These are phyloP conservation scores for Mohoua ochrocephala DNA, from an alignment of 2,113 vertebrate genomes.

Conservation along the genomic window DNA sequence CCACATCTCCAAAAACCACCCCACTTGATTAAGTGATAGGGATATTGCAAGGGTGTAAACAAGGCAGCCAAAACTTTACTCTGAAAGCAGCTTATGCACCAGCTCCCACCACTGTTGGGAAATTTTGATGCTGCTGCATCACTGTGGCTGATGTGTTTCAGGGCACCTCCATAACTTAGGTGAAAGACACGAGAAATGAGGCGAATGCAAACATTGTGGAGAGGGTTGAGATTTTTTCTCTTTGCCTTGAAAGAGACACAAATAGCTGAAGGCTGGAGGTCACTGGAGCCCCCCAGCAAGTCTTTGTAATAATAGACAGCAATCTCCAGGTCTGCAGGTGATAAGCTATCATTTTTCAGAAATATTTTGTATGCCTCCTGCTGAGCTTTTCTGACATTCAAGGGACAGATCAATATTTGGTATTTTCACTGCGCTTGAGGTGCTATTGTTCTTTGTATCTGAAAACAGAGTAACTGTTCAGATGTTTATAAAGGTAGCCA, in stretches of 20 bases:
- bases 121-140: background rate
- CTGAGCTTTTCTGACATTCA: constrained; percentile 45
- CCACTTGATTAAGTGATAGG: background rate
- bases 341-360: constrained; percentile 51
- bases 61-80: background rate
- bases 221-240: constrained; percentile 3
- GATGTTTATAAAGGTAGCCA: constrained; percentile 35
- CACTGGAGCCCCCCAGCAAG: constrained; percentile 40
- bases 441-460: constrained; percentile 59
- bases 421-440: background rate
- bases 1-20: background rate
- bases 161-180: background rate
- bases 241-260: constrained; percentile 47
- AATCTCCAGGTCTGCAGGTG: constrained; percentile 41
- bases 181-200: background rate
- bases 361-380: constrained; percentile 41
- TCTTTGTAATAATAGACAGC: constrained; percentile 14
- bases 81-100: background rate
- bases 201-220: constrained; percentile 2
- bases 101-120: background rate
- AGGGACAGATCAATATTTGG: constrained; percentile 53
- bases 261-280: constrained; percentile 51
- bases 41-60: background rate
- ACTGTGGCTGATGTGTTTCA: background rate
- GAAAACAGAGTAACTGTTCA: constrained; percentile 42